Evolutionary conservation across 2,888 invertebrate species (phyloP).

Genomic region (Aelia acuminata): DNA sequence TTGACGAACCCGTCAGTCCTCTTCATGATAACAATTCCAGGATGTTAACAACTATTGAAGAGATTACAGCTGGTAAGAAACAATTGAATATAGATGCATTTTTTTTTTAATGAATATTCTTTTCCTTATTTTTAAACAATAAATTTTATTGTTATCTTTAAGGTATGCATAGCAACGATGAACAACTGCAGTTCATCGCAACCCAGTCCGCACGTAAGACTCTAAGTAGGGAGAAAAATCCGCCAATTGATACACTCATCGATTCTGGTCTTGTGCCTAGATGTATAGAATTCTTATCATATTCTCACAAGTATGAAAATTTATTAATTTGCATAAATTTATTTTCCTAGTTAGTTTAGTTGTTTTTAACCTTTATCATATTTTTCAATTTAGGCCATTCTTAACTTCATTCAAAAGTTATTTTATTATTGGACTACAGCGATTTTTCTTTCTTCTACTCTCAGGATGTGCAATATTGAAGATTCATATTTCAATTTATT

Average conservation of each 20-base stretch:
- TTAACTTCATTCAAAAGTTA: too few relatives aligned
- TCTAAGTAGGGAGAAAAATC: constrained; percentile 94
- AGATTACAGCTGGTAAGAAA: constrained; percentile 72
- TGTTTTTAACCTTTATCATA: too few relatives aligned
- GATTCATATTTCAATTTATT: too few relatives aligned
- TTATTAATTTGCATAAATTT: constrained; percentile 32
- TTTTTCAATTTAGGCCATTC: too few relatives aligned
- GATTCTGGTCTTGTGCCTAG: constrained; percentile 93
- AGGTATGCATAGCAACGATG: constrained; percentile 79
- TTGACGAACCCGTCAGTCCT: constrained; percentile 72
- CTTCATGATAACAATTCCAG: constrained; percentile 65
- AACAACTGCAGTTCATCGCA: constrained; percentile 76
- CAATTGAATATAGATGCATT: background rate
- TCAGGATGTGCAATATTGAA: too few relatives aligned
- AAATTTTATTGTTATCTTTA: constrained; percentile 61
- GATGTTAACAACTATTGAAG: constrained; percentile 73
- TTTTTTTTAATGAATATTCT: too few relatives aligned
- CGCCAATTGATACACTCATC: constrained; percentile 97
- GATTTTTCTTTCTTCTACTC: too few relatives aligned
- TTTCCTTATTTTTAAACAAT: background rate
- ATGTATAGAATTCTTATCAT: constrained; percentile 87
- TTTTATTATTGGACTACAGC: too few relatives aligned
- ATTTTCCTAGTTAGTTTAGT: too few relatives aligned
- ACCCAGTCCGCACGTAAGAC: constrained; percentile 91
- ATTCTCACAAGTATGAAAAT: constrained; percentile 64